phyloP scores from a whole-genome alignment of 1,140 invertebrate genomes.

The Achatina immaculata region DNA sequence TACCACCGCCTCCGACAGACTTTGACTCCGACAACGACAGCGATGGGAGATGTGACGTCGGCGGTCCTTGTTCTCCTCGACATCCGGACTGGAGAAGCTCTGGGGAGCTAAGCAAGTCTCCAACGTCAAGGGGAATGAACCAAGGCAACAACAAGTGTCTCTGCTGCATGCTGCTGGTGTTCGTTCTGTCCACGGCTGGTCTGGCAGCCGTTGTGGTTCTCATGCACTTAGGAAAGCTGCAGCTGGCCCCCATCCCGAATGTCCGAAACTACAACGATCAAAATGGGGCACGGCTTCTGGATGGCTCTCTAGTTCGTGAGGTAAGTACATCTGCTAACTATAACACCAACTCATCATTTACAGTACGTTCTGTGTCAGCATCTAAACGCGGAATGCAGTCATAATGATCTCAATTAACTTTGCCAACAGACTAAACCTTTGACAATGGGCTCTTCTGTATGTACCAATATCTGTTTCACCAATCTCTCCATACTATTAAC shows the following conservation, averaged over 20 bases:
- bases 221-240: conserved; percentile 28
- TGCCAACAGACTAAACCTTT: too few species aligned
- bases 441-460: too few species aligned
- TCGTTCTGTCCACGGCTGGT: conserved; percentile 31
- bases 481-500: too few species aligned
- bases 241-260: conserved; percentile 21
- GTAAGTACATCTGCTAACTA: too few species aligned
- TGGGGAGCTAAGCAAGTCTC: conserved; percentile 32
- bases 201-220: conserved; percentile 27
- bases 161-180: conserved; percentile 39
- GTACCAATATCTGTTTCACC: too few species aligned
- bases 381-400: too few species aligned
- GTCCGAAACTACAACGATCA: not conserved
- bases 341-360: too few species aligned
- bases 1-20: conserved; percentile 34
- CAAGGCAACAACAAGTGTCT: conserved; percentile 27
- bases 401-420: too few species aligned
- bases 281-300: not conserved
- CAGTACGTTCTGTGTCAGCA: too few species aligned
- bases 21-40: conserved; percentile 33
- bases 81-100: conserved; percentile 31
- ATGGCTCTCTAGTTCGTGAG: conserved; percentile 26
- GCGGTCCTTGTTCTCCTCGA: conserved; percentile 28
- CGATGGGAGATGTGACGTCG: conserved; percentile 27
- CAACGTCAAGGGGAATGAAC: not conserved